A percentile compares a stretch with the other conserved stretches of the same genome.
Evolutionary conservation across 2,797 vertebrate genomes (phyloP).

Genomic region (Hemibagrus guttatus): DNA sequence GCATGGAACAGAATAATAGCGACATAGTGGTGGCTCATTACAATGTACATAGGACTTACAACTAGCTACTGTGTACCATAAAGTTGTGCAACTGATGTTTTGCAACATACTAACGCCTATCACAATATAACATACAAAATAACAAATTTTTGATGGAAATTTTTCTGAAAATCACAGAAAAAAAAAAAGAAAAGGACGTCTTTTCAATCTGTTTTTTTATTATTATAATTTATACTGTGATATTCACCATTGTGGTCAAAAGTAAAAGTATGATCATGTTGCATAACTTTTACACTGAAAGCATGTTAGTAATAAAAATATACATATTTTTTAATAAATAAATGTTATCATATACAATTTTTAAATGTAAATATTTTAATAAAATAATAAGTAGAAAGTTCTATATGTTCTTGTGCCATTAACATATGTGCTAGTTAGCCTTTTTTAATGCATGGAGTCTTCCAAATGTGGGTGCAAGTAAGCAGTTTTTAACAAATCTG

Average conservation of each 20-base stretch:
- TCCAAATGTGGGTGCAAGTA: too few relatives aligned
- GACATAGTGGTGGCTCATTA: neutral
- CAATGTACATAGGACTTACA: neutral
- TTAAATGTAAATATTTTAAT: neutral
- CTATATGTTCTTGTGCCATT: neutral
- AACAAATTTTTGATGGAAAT: neutral
- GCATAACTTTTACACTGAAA: neutral
- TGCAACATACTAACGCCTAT: neutral
- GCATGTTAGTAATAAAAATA: neutral
- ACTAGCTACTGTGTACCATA: neutral
- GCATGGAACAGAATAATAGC: neutral
- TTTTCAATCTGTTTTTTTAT: neutral
- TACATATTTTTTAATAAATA: too few relatives aligned
- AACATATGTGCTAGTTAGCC: neutral
- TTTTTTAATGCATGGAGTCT: neutral
- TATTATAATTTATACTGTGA: neutral
- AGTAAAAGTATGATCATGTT: neutral
- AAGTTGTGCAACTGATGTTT: neutral
- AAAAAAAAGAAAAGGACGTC: neutral
- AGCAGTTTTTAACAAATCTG: neutral
- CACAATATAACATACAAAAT: neutral
- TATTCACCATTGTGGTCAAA: neutral
- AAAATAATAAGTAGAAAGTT: neutral
- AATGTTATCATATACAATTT: too few relatives aligned
- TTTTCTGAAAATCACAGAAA: neutral